Conservation (phyloP, 2,113 vertebrate species). For the Montifringilla adamsi region DNA sequence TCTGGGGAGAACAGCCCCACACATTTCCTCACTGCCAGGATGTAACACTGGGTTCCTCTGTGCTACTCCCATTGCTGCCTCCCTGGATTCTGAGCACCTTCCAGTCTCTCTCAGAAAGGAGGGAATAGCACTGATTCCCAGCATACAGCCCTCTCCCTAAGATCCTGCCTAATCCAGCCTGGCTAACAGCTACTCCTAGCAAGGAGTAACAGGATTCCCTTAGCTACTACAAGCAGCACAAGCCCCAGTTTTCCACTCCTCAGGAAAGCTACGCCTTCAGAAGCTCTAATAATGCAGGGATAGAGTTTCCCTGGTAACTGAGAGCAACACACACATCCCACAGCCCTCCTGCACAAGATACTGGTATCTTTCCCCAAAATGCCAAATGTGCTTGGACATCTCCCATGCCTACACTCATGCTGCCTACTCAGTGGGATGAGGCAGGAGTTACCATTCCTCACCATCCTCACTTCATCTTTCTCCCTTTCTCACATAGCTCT, state of each 20-base stretch:
- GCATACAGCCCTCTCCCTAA: background rate
- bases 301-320: constrained; percentile 44
- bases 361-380: background rate
- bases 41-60: background rate
- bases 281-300: constrained; percentile 23
- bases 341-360: constrained; percentile 18
- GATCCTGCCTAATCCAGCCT: background rate
- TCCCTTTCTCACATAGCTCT: background rate
- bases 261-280: constrained; percentile 36
- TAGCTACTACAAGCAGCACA: constrained; percentile 20
- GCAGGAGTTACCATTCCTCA: background rate
- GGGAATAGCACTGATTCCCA: background rate
- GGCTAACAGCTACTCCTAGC: background rate
- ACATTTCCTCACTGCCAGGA: background rate
- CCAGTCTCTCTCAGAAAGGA: background rate
- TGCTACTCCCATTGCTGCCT: background rate
- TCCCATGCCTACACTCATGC: background rate
- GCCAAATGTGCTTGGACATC: background rate
- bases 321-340: constrained; percentile 3
- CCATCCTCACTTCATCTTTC: background rate
- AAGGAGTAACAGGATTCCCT: constrained; percentile 21
- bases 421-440: background rate
- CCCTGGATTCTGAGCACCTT: background rate
- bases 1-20: background rate
- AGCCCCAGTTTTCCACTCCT: background rate